These are phyloP conservation scores for Musca domestica DNA, from an alignment of 1,140 invertebrate species.

Conservation along the genomic window DNA sequence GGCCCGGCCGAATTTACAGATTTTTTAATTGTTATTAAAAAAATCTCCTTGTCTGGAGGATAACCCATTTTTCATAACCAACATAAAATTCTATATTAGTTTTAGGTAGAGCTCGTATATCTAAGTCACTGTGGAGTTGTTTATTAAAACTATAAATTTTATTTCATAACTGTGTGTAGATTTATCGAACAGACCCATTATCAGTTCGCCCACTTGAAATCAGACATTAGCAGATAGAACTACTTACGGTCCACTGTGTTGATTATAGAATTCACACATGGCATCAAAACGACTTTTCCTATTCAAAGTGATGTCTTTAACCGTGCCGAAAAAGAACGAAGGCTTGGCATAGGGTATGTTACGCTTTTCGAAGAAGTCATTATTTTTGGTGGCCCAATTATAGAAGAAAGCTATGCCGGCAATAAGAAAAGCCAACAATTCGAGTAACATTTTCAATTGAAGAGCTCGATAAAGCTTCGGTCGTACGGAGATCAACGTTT, in stretches of 20 bases:
- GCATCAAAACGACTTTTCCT: slow-evolving; percentile 38
- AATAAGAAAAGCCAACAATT: slow-evolving; percentile 31
- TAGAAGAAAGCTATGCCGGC: slow-evolving; percentile 35
- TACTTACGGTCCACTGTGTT: slow-evolving; percentile 38
- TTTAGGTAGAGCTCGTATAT: background rate
- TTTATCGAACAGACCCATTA: background rate
- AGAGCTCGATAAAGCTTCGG: background rate
- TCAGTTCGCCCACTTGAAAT: no score
- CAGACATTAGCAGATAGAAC: background rate
- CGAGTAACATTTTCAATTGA: slow-evolving; percentile 41
- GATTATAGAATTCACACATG: slow-evolving; percentile 37
- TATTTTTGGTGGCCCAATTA: slow-evolving; percentile 38
- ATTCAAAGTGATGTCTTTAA: slow-evolving; percentile 31
- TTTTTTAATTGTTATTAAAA: no score
- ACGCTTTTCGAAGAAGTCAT: slow-evolving; percentile 42
- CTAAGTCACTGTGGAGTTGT: background rate
- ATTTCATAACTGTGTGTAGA: background rate
- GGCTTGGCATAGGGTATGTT: slow-evolving; percentile 39
- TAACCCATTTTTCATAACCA: no score
- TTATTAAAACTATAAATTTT: background rate
- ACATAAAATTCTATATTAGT: no score
- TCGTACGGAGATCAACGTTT: no score
- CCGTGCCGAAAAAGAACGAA: slow-evolving; percentile 37
- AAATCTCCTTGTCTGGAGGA: no score
- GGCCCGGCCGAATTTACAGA: no score